These are phyloP conservation scores for Bungarus multicinctus DNA, from an alignment of 2,113 vertebrate genomes.

Conservation along the genomic window DNA sequence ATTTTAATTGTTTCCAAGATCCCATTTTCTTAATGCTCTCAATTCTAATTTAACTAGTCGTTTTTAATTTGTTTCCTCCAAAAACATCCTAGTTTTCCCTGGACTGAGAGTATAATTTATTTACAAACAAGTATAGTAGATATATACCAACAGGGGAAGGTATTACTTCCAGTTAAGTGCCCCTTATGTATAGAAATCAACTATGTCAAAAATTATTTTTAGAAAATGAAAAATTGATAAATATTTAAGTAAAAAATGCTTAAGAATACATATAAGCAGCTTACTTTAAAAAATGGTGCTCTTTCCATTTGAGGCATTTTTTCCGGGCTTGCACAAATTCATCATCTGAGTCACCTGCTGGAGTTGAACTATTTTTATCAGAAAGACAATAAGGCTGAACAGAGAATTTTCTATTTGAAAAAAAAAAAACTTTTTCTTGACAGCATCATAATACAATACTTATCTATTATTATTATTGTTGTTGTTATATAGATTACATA, in stretches of 20 bases:
- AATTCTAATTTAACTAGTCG: slow-evolving; percentile 46
- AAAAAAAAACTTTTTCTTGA: slow-evolving; percentile 44
- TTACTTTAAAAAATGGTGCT: slow-evolving; percentile 71
- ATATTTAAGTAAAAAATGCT: slow-evolving; percentile 30
- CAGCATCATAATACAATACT: background rate
- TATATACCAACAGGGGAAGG: slow-evolving; percentile 11
- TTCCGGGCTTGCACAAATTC: slow-evolving; percentile 77
- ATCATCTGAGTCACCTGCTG: slow-evolving; percentile 72
- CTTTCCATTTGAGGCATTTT: slow-evolving; percentile 77
- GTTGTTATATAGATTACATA: background rate
- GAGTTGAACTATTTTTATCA: slow-evolving; percentile 65
- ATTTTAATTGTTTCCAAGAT: slow-evolving; percentile 52
- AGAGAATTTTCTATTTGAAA: slow-evolving; percentile 74
- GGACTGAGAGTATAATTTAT: slow-evolving; percentile 33
- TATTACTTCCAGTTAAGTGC: slow-evolving; percentile 52
- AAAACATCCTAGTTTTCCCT: slow-evolving; percentile 34
- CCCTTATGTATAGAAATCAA: slow-evolving; percentile 52
- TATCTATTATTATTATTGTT: no score
- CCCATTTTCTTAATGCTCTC: slow-evolving; percentile 56
- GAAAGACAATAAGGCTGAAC: slow-evolving; percentile 55
- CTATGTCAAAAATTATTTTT: slow-evolving; percentile 42
- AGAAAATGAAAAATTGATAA: slow-evolving; percentile 54
- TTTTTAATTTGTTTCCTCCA: slow-evolving; percentile 39
- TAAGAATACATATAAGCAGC: slow-evolving; percentile 11
- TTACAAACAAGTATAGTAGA: slow-evolving; percentile 30